Evolutionary conservation across 2,888 invertebrate genomes (phyloP), one percentile per base, ranked within the genome.

Genomic region (Mythimna loreyi): DNA sequence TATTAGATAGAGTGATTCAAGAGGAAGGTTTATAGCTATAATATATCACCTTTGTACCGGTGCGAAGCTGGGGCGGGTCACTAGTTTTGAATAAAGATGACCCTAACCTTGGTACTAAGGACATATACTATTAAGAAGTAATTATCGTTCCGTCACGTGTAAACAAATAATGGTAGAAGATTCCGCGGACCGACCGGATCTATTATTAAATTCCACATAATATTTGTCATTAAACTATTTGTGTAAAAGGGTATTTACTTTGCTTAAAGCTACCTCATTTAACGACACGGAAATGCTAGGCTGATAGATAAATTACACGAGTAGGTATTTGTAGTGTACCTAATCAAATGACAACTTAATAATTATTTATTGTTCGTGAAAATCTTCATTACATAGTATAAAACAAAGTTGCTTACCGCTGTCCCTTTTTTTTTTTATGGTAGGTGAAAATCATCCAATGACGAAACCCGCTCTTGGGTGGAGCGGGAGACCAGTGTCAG

Each of bases 151-250:
- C 50, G 59, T 40, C 65, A 64, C 28, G 23, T 65, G 63, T 58
- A 56, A 9, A 33, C 55, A 72, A 28, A 63, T 66, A 69, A 79
- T 78, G 63, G 82, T 80, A 40, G 21, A 23, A 63, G 63, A 65
- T 72, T 67, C 63, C 47, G 50, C 40, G 53, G 28, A 71, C n/a
- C 30, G 36, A 33, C 65, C 23, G 23, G 36, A 60, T 59, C 50
- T 57, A 16, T 52, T 13, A 43, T 56, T 30, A 30, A 36, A 64
- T 64, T 23, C 56, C 45, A 16, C 21, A 40, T 49, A 63, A 56
- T 60, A 58, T 55, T 49, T 47, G 33, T 53, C 53, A 43, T 23
- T 3, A 8, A 19, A 55, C 19, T 40, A 58, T 57, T 55, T 65
- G 25, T 61, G 53, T 53, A 72, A 58, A 33, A 33, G 30, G 40